Conservation (phyloP, 1,140 invertebrate genomes). For the Tetramorium alpestre region DNA sequence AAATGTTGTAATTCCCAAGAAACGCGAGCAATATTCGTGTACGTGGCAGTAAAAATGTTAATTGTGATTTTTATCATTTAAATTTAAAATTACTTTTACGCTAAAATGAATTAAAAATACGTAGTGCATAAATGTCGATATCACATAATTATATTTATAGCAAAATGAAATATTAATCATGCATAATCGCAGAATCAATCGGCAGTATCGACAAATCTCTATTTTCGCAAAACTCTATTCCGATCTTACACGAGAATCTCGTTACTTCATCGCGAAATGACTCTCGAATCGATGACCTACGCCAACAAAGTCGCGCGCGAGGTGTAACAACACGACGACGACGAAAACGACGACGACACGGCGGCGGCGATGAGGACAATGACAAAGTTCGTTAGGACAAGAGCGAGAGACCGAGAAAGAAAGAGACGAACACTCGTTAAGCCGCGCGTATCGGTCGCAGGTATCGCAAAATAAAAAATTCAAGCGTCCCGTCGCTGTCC, state of each 20-base stretch:
- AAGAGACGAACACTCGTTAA: conserved; percentile 10
- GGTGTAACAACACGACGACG: neutral
- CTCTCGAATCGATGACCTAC: conserved; percentile 46
- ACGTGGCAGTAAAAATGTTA: neutral
- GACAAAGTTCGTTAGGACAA: conserved; percentile 9
- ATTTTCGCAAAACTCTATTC: neutral
- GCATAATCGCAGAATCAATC: neutral
- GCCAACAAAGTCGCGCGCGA: conserved; percentile 47
- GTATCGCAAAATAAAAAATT: conserved; percentile 63
- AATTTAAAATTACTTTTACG: neutral
- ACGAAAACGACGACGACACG: conserved; percentile 12
- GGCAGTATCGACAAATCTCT: neutral
- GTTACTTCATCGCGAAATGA: conserved; percentile 37
- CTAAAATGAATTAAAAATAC: neutral
- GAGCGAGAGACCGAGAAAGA: neutral
- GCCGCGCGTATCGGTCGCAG: conserved; percentile 12
- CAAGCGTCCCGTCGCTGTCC: conserved; percentile 41
- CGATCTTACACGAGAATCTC: neutral
- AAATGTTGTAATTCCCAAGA: neutral
- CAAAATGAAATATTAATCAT: neutral
- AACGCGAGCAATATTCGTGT: neutral
- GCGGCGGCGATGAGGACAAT: neutral
- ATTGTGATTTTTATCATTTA: neutral
- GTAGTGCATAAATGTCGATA: neutral
- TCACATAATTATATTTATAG: neutral